A percentile compares a stretch with the other conserved stretches of the same genome.
These are phyloP conservation scores for Pararge aegeria DNA, from an alignment of 1,140 invertebrate species.

Conservation along the genomic window DNA sequence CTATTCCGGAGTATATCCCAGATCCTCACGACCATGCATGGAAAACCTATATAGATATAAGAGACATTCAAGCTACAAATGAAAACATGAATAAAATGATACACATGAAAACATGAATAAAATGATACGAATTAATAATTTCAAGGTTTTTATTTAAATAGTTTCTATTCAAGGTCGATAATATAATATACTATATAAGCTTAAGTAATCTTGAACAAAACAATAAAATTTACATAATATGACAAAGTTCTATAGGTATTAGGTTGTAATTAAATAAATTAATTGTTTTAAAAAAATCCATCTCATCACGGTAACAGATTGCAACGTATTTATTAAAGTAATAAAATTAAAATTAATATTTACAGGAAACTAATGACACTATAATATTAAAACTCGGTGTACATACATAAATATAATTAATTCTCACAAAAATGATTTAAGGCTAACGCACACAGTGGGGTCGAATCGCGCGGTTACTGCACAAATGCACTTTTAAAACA, in stretches of 20 bases:
- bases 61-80: too few relatives aligned
- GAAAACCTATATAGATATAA: too few relatives aligned
- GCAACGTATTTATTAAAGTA: constrained; percentile 38
- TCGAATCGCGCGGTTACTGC: background rate
- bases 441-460: background rate
- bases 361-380: constrained; percentile 14
- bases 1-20: too few relatives aligned
- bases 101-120: too few relatives aligned
- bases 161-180: constrained; percentile 56
- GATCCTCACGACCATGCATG: too few relatives aligned
- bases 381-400: background rate
- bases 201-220: constrained; percentile 74
- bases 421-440: background rate
- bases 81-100: too few relatives aligned
- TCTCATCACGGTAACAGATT: constrained; percentile 60
- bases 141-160: constrained; percentile 62
- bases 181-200: constrained; percentile 55
- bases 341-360: constrained; percentile 42
- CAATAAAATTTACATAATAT: constrained; percentile 73
- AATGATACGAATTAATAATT: constrained; percentile 34
- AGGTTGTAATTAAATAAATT: constrained; percentile 54
- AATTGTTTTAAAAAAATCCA: constrained; percentile 40
- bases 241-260: constrained; percentile 55
- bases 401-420: background rate
- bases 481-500: background rate